A percentile compares a stretch with the other conserved stretches of the same genome.
These are phyloP conservation scores for Lepidotrigona ventralis DNA, from an alignment of 1,140 invertebrate genomes.

Conservation along the genomic window DNA sequence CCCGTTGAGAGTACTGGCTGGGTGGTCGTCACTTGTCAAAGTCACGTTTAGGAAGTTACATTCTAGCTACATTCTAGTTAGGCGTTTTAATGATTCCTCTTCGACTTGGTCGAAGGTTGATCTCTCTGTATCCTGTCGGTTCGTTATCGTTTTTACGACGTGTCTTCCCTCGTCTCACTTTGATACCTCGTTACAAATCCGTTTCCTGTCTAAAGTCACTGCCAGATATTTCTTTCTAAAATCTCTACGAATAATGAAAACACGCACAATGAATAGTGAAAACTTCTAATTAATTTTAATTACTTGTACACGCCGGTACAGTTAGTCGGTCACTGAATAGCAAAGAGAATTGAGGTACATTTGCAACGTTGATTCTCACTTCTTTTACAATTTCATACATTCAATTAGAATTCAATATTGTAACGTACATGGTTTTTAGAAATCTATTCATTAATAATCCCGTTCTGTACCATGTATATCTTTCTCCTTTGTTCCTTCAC, in stretches of 20 bases:
- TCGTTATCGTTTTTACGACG: constrained; percentile 7
- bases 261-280: constrained; percentile 2
- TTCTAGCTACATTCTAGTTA: constrained; percentile 24
- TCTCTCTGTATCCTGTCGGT: background rate
- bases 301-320: background rate
- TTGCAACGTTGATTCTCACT: background rate
- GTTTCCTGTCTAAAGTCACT: background rate
- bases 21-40: constrained; percentile 42
- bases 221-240: background rate
- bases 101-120: background rate
- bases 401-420: background rate
- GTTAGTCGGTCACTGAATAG: background rate
- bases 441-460: constrained; percentile 7
- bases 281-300: constrained; percentile 6
- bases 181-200: background rate
- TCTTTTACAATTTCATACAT: background rate
- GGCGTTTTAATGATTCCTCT: constrained; percentile 29
- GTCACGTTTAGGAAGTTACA: constrained; percentile 34
- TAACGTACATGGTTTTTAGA: constrained; percentile 2
- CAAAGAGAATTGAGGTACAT: background rate
- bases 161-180: background rate
- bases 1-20: constrained; percentile 38
- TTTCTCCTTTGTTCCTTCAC: background rate
- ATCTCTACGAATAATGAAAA: constrained; percentile 7
- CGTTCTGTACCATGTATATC: background rate